Evolutionary conservation across 2,113 vertebrate genomes (phyloP).

Genomic region (Silurus asotus): DNA sequence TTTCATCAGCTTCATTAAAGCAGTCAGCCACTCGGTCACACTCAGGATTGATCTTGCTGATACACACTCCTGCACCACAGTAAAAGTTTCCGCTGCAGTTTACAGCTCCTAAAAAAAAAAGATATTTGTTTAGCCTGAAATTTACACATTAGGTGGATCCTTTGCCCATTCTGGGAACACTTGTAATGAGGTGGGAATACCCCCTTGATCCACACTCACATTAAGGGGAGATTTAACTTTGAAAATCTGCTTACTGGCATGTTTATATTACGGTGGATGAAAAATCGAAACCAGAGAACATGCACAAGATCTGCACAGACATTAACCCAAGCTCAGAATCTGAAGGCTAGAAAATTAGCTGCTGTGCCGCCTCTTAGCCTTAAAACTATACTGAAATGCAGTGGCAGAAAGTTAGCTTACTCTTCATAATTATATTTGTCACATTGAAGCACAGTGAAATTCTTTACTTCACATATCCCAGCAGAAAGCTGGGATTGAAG

Average conservation of each 20-base stretch:
- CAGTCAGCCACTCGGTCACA: conserved; percentile 83
- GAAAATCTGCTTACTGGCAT: neutral
- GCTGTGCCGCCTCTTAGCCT: neutral
- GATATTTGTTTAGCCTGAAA: conserved; percentile 1
- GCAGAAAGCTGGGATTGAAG: too few relatives aligned
- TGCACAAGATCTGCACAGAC: neutral
- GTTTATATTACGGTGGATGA: neutral
- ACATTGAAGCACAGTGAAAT: too few relatives aligned
- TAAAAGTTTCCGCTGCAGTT: conserved; percentile 81
- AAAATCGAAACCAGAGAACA: neutral
- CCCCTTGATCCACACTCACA: neutral
- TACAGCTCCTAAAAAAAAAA: conserved; percentile 56
- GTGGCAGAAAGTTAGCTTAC: neutral
- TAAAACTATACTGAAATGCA: neutral
- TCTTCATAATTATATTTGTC: too few relatives aligned
- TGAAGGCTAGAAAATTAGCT: neutral
- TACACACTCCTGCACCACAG: conserved; percentile 76
- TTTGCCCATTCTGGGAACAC: neutral
- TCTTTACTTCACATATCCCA: too few relatives aligned
- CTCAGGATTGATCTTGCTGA: conserved; percentile 83
- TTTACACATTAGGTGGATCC: neutral
- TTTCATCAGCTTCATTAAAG: conserved; percentile 76
- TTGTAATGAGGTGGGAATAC: neutral
- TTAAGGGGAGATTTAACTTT: neutral
- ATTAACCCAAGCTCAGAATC: neutral